Conservation (phyloP, 1,140 invertebrate genomes). For the Scylla paramamosain region DNA sequence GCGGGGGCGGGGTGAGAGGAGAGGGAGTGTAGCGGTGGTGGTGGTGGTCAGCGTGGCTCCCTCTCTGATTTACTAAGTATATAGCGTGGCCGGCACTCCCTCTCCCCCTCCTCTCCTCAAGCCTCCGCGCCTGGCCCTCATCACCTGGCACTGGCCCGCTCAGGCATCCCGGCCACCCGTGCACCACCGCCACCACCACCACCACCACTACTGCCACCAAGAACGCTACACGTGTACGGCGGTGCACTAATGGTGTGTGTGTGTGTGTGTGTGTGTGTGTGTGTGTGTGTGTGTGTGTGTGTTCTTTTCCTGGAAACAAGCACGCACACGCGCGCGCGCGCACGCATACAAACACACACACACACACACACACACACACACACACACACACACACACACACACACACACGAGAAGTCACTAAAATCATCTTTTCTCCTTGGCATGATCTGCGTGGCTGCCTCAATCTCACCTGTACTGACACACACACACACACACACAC, state of each 20-base stretch:
- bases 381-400: too few relatives aligned
- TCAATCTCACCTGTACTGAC: not conserved
- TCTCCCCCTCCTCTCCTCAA: not conserved
- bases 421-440: not conserved
- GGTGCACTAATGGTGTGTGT: too few relatives aligned
- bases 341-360: too few relatives aligned
- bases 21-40: not conserved
- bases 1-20: not conserved
- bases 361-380: too few relatives aligned
- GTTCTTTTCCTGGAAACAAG: not conserved
- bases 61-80: constrained; percentile 54
- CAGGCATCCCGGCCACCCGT: not conserved
- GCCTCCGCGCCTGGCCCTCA: not conserved
- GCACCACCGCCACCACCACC: not conserved
- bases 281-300: constrained; percentile 30
- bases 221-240: not conserved
- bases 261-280: constrained; percentile 41
- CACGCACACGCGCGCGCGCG: not conserved
- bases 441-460: not conserved
- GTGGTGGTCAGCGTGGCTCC: constrained; percentile 34
- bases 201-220: not conserved
- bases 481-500: not conserved
- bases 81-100: constrained; percentile 29
- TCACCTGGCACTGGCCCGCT: not conserved
- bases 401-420: not conserved